Evolutionary conservation across 1,140 invertebrate genomes (phyloP).

Genomic region (Lutraria rhynchaena): DNA sequence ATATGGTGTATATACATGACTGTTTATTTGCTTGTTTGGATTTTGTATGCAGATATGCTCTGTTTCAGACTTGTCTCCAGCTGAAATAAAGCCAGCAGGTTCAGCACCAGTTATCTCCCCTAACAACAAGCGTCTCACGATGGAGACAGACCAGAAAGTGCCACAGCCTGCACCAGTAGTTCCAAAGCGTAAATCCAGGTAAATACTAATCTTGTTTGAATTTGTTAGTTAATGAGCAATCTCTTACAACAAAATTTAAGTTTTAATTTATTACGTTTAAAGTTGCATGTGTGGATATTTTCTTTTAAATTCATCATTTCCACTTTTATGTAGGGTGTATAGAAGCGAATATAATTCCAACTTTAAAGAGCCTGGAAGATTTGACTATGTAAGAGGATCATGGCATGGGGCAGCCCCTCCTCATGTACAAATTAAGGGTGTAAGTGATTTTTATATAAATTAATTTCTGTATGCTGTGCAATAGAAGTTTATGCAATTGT

Average conservation of each 20-base stretch:
- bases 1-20: no score
- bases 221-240: no score
- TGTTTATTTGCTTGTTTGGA: no score
- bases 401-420: constrained; percentile 78
- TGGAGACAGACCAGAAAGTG: constrained; percentile 53
- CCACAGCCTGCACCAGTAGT: constrained; percentile 41
- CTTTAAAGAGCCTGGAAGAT: constrained; percentile 73
- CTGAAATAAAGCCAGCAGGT: constrained; percentile 64
- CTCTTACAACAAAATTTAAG: no score
- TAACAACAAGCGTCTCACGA: constrained; percentile 64
- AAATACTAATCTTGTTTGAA: no score
- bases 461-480: no score
- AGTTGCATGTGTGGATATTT: no score
- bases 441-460: constrained; percentile 59
- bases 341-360: constrained; percentile 77
- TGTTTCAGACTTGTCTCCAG: constrained; percentile 63
- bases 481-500: no score
- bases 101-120: constrained; percentile 61
- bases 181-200: constrained; percentile 42
- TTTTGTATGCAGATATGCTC: no score
- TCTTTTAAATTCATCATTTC: no score
- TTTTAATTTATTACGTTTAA: no score
- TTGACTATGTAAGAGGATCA: constrained; percentile 73
- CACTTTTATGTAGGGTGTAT: no score
- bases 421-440: constrained; percentile 67